Base-by-base conservation (phyloP, 92 coral and sea anemone species). In the Epizoanthus fatuus region DNA sequence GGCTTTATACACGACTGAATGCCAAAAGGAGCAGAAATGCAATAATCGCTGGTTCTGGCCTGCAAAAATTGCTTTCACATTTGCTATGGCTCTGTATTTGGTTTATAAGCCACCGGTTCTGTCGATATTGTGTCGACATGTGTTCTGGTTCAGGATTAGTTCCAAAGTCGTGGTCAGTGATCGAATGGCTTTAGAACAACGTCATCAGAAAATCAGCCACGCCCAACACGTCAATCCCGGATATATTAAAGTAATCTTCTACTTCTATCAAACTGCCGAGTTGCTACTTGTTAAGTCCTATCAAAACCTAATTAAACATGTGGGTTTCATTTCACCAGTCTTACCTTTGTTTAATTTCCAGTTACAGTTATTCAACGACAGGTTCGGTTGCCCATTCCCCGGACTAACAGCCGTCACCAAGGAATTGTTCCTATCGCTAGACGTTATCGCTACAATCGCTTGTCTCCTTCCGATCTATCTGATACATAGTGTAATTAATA, bases 331-430 rank as follows among this genome's bases (percentile, higher is more conserved):
- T 11, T 35, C 70, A 9, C 71, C 88, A 0, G 40, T 88, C 14
- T 32, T 88, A 8, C 80, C 85, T 13, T 39, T 89, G 57, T 85
- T 89, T 38, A 75, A 85, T 62, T 89, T 89, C 53, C 89, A 89
- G 38, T 75, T 89, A 3, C 55, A 47, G 59, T 78, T 78, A 14
- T 3, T 85, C 2, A 3, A 73, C 4, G 77, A 56, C n/a, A 74
- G 66, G 52, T 49, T 89, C 45, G 86, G 76, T 4, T 89, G 93
- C 17, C 93, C 93, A 22, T 89, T 89, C 60, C 90, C 93, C 15
- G 93, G 93, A 20, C 76, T 89, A n/a, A 91, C 63, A n/a, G 89
- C 65, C 12, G 83, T 87, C 52, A 91, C 94, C 4, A 91, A 88
- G 44, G 83, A 77, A 42, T 39, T 91, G 58, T 91, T 91, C 19